Evolutionary conservation across 2,797 vertebrate genomes (phyloP), one percentile per base, ranked within the genome.

Genomic region (Anisognathus igniventris): DNA sequence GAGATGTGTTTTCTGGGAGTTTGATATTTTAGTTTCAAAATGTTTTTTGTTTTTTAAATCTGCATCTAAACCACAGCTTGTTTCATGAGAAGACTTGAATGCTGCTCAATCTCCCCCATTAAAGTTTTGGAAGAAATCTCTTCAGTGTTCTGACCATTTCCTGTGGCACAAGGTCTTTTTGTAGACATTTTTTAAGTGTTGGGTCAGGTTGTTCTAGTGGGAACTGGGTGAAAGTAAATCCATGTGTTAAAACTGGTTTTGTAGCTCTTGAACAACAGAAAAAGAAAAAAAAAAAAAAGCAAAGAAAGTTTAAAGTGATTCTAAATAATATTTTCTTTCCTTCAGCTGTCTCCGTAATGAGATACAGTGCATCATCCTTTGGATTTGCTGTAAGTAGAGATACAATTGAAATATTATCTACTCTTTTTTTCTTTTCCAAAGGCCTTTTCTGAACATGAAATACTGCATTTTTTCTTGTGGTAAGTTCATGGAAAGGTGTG

Each of bases 341-440:
- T 97, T 95, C 98, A 99, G 99, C 99, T 96, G 99, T 99, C 97
- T 99, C 99, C 77, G 98, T 99, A 97, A 99, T 99, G 99, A 98
- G 99, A 97, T 99, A 99, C 98, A 99, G 99, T 74, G 99, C 99
- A 30, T 99, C 99, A 93, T 99, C 99, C 61, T 99, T 99, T 97
- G 99, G 99, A 98, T 99, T 99, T 98, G 99, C 99, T 75, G 99
- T 99, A 98, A 99, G 99, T 99, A 98, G 40, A 91, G 53, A 85
- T 47, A 33, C 25, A 31, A 50, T 12, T 72, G 67, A 70, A 84
- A 78, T 73, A 28, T 35, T 58, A 44, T 45, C 9, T 39, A 15
- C 16, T 1, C 18, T 79, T 40, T 27, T 47, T 39, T 72, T 12
- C 14, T 33, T 88, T 64, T 48, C 31, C 1, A 44, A 20, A 9